These are phyloP conservation scores for Corynorhinus townsendii DNA, from an alignment of 2,113 vertebrate genomes.

Conservation along the genomic window DNA sequence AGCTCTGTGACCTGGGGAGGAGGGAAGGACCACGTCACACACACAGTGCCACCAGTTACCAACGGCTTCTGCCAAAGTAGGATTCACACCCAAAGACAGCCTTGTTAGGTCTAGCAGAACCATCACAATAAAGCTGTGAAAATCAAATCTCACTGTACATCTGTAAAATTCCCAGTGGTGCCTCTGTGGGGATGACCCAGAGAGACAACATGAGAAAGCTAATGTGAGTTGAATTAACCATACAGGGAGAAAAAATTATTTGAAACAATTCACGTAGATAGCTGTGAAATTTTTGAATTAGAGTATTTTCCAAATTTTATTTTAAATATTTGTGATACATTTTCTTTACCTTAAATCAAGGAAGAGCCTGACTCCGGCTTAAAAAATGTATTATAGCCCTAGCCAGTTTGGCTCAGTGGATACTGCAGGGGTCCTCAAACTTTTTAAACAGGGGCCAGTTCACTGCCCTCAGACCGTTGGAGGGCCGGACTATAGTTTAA, in stretches of 20 bases:
- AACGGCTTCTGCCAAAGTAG: no score
- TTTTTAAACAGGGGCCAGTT: no score
- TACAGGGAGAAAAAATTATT: not conserved
- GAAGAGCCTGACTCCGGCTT: not conserved
- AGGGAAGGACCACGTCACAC: not conserved
- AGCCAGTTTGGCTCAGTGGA: no score
- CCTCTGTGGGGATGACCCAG: not conserved
- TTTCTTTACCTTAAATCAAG: not conserved
- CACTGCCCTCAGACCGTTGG: no score
- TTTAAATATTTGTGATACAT: not conserved
- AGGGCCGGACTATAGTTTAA: no score
- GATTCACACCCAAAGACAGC: not conserved
- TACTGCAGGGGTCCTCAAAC: no score
- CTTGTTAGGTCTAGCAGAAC: not conserved
- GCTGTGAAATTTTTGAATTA: not conserved
- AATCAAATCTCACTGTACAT: not conserved
- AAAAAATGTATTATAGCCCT: not conserved
- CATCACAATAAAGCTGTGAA: not conserved
- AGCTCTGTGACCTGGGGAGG: slow-evolving; percentile 90
- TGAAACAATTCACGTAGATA: not conserved
- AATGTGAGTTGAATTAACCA: not conserved
- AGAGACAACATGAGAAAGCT: not conserved
- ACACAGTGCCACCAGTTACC: not conserved
- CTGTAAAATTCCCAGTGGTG: not conserved
- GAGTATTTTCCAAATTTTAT: not conserved